Base-by-base conservation (phyloP, 2,797 vertebrate genomes). In the Manis pentadactyla region DNA sequence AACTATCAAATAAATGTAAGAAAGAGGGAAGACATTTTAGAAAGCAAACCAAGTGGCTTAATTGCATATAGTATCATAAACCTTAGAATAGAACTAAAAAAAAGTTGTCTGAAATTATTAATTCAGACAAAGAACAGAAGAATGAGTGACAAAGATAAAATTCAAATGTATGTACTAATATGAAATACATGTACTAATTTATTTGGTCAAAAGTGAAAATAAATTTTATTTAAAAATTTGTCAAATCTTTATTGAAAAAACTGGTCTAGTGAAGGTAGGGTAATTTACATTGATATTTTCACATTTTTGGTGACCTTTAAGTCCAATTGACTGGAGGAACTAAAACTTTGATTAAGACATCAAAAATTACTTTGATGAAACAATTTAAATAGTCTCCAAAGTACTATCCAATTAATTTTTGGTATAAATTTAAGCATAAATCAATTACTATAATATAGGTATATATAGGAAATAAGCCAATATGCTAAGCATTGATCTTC, bases 181-280 rank as follows among this genome's bases (percentile, higher is more conserved):
- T 15, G 86, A 89, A 23, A 11, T 46, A 46, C 46, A 46, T 46
- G 46, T 46, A 9, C 74, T 23, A 87, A 74, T 51, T 53, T 69
- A 74, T 87, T 77, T 93, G 68, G 19, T 90, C 5, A 69, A 68
- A 89, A 92, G 11, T 79, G 10, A 81, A 90, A 90, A 68, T 74
- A 39, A n/a, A 69, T 78, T 90, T 90, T 82, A 82, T 75, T 69
- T 39, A 64, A 14, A 77, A 87, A 57, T 37, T 3, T 71, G 71
- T 82, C 37, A 49, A 82, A 77, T 57, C 17, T 13, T 31, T 75
- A 34, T n/a, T 75, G 64, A 82, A n/a, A 87, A 87, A 85, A 81
- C 64, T 25, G 82, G 1, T 75, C 8, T 64, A 73, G 64, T 55
- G 34, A 91, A 53, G 15, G 2, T n/a, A 63, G 34, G 25, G 5